Percentiles rank a stretch among this genome's conserved stretches.
Evolutionary conservation across 1,140 invertebrate species (phyloP).

Genomic region (Octopus bimaculoides): DNA sequence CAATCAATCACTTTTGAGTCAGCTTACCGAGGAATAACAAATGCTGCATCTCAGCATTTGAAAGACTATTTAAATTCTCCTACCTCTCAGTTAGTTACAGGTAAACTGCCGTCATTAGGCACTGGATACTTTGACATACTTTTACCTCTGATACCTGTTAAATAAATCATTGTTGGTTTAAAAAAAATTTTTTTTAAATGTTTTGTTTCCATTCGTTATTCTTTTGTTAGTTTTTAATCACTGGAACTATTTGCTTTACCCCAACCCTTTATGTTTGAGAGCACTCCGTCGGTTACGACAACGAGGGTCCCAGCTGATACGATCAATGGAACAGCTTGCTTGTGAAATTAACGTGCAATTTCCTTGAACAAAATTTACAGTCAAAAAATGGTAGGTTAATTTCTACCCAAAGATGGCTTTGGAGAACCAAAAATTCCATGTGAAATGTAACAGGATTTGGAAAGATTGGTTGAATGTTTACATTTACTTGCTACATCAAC

Average conservation of each 20-base stretch:
- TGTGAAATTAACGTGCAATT: too few relatives aligned
- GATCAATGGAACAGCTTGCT: too few relatives aligned
- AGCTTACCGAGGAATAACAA: conserved; percentile 81
- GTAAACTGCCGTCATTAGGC: conserved; percentile 77
- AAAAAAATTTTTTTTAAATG: not conserved
- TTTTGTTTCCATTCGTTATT: not conserved
- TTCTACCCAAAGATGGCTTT: too few relatives aligned
- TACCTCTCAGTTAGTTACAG: conserved; percentile 84
- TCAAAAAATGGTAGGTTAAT: too few relatives aligned
- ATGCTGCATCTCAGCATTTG: conserved; percentile 69
- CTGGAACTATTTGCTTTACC: not conserved
- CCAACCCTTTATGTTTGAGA: too few relatives aligned
- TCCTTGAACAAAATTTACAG: too few relatives aligned
- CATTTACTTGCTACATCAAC: too few relatives aligned
- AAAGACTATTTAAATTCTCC: conserved; percentile 79
- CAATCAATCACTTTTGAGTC: conserved; percentile 99
- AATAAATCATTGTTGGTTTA: not conserved
- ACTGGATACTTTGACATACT: conserved; percentile 76
- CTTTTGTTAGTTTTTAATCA: not conserved
- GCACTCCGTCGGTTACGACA: too few relatives aligned
- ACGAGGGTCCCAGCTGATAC: too few relatives aligned
- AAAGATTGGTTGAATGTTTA: too few relatives aligned
- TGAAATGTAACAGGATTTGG: too few relatives aligned
- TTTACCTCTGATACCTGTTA: conserved; percentile 25
- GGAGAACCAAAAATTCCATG: too few relatives aligned